phyloP scores from a whole-genome alignment of 2,888 invertebrate species.

The Choreutis nemorana region DNA sequence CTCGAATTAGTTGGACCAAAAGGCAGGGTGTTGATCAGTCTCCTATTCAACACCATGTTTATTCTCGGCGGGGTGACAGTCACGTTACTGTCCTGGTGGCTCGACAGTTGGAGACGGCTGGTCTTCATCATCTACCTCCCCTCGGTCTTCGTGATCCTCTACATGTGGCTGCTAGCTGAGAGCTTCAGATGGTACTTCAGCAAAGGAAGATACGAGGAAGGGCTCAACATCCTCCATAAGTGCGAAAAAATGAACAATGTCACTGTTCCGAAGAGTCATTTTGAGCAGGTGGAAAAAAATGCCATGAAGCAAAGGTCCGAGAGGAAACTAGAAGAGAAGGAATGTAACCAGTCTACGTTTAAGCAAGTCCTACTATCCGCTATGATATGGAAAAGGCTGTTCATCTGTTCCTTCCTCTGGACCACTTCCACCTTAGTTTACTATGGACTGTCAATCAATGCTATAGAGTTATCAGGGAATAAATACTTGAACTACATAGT shows the following conservation, averaged over 20 bases:
- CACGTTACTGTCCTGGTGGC: constrained; percentile 49
- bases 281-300: constrained; percentile 48
- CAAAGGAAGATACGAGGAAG: constrained; percentile 72
- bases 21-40: constrained; percentile 51
- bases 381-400: constrained; percentile 65
- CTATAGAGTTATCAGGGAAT: constrained; percentile 77
- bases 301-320: constrained; percentile 47
- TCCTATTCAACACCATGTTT: constrained; percentile 58
- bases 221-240: constrained; percentile 66
- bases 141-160: constrained; percentile 39
- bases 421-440: constrained; percentile 80
- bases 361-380: constrained; percentile 47
- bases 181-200: constrained; percentile 62
- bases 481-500: constrained; percentile 80
- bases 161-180: constrained; percentile 48
- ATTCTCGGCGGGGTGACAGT: constrained; percentile 53
- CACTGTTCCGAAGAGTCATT: constrained; percentile 51
- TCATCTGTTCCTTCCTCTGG: constrained; percentile 80
- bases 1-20: constrained; percentile 54
- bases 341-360: constrained; percentile 42
- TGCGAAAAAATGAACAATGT: constrained; percentile 71
- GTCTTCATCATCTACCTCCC: constrained; percentile 54
- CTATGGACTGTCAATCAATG: constrained; percentile 81
- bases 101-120: constrained; percentile 52
- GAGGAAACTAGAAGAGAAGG: constrained; percentile 35